Evolutionary conservation across 1,140 invertebrate genomes (phyloP).

Genomic region (Ostrea edulis): DNA sequence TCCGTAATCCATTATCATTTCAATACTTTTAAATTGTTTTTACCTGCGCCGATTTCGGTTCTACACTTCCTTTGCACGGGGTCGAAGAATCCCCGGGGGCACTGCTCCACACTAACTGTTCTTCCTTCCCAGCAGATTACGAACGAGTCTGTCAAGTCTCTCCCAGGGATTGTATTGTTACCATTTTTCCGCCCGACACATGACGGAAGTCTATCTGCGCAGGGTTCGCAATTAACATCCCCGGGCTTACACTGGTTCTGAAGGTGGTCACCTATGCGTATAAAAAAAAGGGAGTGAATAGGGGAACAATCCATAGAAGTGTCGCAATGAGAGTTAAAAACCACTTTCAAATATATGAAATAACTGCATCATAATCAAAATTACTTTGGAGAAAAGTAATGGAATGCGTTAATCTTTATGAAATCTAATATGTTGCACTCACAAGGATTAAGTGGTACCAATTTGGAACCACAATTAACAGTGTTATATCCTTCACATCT

Average conservation of each 20-base stretch:
- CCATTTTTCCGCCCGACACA: slow-evolving; percentile 65
- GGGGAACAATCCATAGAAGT: no score
- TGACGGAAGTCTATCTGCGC: slow-evolving; percentile 64
- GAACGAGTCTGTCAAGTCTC: slow-evolving; percentile 64
- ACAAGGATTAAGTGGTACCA: slow-evolving; percentile 68
- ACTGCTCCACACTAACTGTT: slow-evolving; percentile 60
- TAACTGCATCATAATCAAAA: no score
- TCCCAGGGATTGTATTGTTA: slow-evolving; percentile 67
- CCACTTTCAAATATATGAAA: no score
- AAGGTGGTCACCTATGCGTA: slow-evolving; percentile 65
- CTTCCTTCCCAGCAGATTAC: slow-evolving; percentile 61
- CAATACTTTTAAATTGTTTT: neutral
- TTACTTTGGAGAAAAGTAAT: no score
- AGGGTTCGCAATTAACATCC: slow-evolving; percentile 57
- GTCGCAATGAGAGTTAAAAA: no score
- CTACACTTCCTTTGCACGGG: slow-evolving; percentile 54
- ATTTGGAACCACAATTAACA: slow-evolving; percentile 61
- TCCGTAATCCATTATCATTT: no score
- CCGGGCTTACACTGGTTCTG: slow-evolving; percentile 46
- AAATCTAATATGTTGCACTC: slow-evolving; percentile 48
- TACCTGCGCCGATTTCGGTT: slow-evolving; percentile 59
- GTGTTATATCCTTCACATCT: slow-evolving; percentile 60
- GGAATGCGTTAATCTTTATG: neutral
- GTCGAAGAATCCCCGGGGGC: slow-evolving; percentile 64
- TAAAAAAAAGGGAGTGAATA: neutral